Evolutionary conservation across 2,888 invertebrate species (phyloP), one percentile per base, ranked within the genome.

Genomic region (Odontothrips loti): DNA sequence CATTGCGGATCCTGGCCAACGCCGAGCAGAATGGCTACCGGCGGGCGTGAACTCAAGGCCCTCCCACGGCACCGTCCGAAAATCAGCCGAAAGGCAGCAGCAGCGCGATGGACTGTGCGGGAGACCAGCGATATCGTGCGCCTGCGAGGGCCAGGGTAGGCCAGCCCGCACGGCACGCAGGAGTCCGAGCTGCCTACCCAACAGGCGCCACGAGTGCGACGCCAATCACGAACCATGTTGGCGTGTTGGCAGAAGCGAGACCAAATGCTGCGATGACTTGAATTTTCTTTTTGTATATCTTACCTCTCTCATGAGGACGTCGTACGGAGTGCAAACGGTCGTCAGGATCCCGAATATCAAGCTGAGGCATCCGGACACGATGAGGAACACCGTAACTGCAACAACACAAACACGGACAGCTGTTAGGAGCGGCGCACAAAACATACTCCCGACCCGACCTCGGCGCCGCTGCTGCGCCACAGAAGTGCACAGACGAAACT

Each of bases 281-380:
- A 51, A 1, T 8, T 15, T 51, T 51, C 17, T 4, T 51, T 51
- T 51, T 9, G 34, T 43, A 6, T 43, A 43, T 82, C 82, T 84
- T 82, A 85, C 85, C 84, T 91, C 90, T 84, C 88, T 87, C 86
- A 92, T 88, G 84, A 92, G 86, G 79, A 91, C 84, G 82, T 92
- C 89, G 79, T 89, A 87, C 0, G 92, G 91, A 0, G 91, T 90
- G 87, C 89, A 91, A 79, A 91, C 87, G 80, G 90, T 87, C 1
- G 90, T 89, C 0, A 88, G 84, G 27, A 90, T 85, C 0, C 91
- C 91, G n/a, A 90, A 84, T 15, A 84, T 75, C 63, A 75, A 10
- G 27, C 68, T 23, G 1, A 75, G 27, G 68, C 23, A 27, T 27
- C 68, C 68, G 11, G 68, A n/a, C 11, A 27, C 23, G 10, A 75